These are phyloP conservation scores for Melinaea marsaeus DNA, from an alignment of 2,888 invertebrate species.

Conservation along the genomic window DNA sequence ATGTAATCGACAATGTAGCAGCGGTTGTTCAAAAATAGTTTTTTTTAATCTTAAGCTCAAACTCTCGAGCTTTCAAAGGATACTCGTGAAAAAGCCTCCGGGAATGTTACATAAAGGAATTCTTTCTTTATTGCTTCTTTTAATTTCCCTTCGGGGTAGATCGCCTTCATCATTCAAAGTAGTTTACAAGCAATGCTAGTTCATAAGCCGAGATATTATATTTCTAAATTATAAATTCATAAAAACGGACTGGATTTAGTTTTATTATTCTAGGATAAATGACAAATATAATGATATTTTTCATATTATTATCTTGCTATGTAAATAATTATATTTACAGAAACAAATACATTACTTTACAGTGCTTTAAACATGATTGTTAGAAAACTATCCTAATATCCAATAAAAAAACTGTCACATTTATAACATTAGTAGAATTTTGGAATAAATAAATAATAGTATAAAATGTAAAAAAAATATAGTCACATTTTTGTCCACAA, in stretches of 20 bases:
- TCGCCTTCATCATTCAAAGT: constrained; percentile 25
- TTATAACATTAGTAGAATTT: too few species aligned
- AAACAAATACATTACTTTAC: too few species aligned
- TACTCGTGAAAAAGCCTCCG: background rate
- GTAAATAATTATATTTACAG: too few species aligned
- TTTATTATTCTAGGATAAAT: too few species aligned
- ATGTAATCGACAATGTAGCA: too few species aligned
- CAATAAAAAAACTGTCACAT: too few species aligned
- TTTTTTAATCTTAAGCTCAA: background rate
- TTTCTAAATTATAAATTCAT: constrained; percentile 7
- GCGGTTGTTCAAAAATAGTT: background rate
- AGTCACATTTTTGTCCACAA: background rate
- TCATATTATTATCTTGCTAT: too few species aligned
- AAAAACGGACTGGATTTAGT: background rate
- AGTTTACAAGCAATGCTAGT: constrained; percentile 6
- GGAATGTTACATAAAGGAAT: constrained; percentile 23
- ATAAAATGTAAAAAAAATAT: too few species aligned
- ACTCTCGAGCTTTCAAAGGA: background rate
- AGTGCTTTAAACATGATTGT: too few species aligned
- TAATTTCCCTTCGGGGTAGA: constrained; percentile 41
- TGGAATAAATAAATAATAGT: too few species aligned
- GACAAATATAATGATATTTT: too few species aligned
- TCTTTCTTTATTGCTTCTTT: constrained; percentile 38
- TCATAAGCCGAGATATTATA: constrained; percentile 4
- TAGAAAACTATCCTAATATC: too few species aligned